Evolutionary conservation across 2,113 vertebrate species (phyloP), one percentile per base, ranked within the genome.

Genomic region (Mugil cephalus): DNA sequence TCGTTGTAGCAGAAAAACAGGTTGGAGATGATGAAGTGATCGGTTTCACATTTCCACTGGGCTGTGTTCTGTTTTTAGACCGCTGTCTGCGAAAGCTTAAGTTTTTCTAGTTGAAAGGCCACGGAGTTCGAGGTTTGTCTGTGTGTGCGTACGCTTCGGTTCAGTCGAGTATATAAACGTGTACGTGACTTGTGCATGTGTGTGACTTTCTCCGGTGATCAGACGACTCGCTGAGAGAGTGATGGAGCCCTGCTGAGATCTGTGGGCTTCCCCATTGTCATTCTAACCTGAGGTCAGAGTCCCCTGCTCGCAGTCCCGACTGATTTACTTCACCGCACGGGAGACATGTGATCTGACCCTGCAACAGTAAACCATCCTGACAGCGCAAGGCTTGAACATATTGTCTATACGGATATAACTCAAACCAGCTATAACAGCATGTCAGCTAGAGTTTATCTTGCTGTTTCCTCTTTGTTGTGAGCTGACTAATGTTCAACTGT

Each of bases 341-440:
- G 76, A 81, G 42, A 56, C 62, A 87, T 91, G 86, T 88, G 84
- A 92, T 91, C 88, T 72, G 0, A 8, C 74, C n/a, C 64, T 66
- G 68, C 62, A 59, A 67, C 71, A 46, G 78, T 91, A 89, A 92
- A 79, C 82, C 67, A 68, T 58, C 61, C 82, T 78, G 88, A 88
- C 82, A 83, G 52, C 0, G 35, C 48, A 47, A 59, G 64, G 74
- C 75, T 56, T 36, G 12, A 63, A 59, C 69, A 76, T 71, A 79
- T 85, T 83, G 67, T 76, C 77, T 77, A 69, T 70, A 70, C 53
- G 76, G 73, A 78, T 67, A 30, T 46, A 51, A 30, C 56, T 78
- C 52, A 64, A 72, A 59, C 59, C 51, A 55, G 79, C 75, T 55
- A 79, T 52, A 83, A 61, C n/a, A 69, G 54, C 5, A 35, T 78